phyloP scores from a whole-genome alignment of 1,140 invertebrate species.

The Ladona fulva region DNA sequence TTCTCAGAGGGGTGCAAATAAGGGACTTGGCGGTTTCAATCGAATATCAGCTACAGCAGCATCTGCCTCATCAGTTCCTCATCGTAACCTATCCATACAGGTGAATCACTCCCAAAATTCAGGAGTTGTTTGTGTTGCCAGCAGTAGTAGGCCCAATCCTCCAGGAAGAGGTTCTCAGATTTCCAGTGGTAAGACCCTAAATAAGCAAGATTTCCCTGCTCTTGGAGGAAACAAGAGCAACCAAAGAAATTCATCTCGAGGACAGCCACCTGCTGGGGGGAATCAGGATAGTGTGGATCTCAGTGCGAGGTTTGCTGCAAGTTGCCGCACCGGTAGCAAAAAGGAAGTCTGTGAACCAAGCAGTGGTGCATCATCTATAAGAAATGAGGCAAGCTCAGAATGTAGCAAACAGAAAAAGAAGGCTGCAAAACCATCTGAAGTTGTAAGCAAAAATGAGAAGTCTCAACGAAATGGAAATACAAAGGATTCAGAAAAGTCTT shows the following conservation, averaged over 20 bases:
- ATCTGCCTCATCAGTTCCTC: not conserved
- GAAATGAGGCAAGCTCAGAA: not conserved
- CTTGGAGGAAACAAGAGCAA: not conserved
- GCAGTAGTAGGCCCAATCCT: not conserved
- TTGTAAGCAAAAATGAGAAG: not conserved
- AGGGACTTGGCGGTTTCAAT: not conserved
- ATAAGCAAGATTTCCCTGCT: not conserved
- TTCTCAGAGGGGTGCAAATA: not conserved
- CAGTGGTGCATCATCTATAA: not conserved
- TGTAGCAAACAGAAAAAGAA: not conserved
- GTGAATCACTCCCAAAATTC: slow-evolving; percentile 1
- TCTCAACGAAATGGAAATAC: not conserved
- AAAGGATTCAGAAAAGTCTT: not conserved
- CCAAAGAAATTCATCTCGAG: not conserved
- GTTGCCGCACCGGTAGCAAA: not conserved
- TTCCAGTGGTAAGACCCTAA: not conserved
- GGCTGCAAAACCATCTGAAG: not conserved
- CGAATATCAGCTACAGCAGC: not conserved
- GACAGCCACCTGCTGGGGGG: not conserved
- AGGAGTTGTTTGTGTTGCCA: not conserved
- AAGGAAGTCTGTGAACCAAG: not conserved
- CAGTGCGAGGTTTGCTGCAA: not conserved
- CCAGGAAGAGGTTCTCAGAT: not conserved
- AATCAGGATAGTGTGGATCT: not conserved
- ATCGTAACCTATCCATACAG: not conserved